A percentile compares a stretch with the other conserved stretches of the same genome.
Conservation (phyloP, 2,888 invertebrate species). For the Lasioglossum oenotherae region DNA sequence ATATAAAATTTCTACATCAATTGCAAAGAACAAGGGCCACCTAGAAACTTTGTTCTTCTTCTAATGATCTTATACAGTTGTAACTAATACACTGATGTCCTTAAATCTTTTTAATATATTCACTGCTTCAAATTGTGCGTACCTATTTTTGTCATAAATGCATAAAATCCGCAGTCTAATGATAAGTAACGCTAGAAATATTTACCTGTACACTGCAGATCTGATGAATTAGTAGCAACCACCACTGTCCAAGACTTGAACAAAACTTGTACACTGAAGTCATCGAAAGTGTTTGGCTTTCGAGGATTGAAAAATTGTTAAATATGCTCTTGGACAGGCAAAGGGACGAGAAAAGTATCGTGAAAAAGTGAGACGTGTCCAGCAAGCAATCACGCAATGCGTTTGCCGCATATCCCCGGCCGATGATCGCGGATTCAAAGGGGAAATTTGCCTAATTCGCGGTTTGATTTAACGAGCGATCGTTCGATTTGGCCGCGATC, state of each 20-base stretch:
- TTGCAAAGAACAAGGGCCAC: too few relatives aligned
- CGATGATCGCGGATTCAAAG: conserved; percentile 23
- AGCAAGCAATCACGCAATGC: not conserved
- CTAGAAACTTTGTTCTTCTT: too few relatives aligned
- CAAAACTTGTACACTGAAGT: not conserved
- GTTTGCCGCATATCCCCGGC: conserved; percentile 1
- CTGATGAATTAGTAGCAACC: not conserved
- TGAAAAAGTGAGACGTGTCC: not conserved
- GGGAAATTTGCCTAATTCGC: conserved; percentile 74
- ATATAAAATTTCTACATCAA: too few relatives aligned
- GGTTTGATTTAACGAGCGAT: conserved; percentile 76
- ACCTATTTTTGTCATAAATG: too few relatives aligned
- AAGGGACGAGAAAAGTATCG: not conserved
- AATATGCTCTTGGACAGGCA: not conserved
- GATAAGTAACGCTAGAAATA: too few relatives aligned
- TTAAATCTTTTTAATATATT: too few relatives aligned
- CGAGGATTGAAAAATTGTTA: not conserved
- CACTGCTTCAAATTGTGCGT: too few relatives aligned
- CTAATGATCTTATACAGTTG: too few relatives aligned
- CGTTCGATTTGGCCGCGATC: conserved; percentile 79
- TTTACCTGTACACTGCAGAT: not conserved
- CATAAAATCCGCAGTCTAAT: not conserved
- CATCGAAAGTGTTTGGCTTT: not conserved
- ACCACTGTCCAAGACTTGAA: too few relatives aligned
- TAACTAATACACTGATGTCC: too few relatives aligned